These are phyloP conservation scores for Pentamera pediparva DNA, from an alignment of 53 echinoderm and acorn worm species.

Conservation along the genomic window DNA sequence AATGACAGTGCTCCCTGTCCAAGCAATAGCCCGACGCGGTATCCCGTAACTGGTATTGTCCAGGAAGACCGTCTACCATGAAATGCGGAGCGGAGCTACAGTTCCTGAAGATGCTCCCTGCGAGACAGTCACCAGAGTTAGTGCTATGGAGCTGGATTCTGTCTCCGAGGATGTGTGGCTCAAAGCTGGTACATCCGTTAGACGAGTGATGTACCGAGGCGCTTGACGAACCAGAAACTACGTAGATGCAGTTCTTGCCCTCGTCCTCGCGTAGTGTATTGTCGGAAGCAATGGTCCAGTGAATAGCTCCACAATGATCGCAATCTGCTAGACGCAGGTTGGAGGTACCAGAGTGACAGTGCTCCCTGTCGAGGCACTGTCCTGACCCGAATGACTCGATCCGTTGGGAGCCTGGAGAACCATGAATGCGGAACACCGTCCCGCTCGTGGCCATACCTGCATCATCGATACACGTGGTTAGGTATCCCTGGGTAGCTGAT, in stretches of 20 bases:
- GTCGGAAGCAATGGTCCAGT: background rate
- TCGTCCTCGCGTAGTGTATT: slow-evolving; percentile 3
- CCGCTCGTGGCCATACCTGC: background rate
- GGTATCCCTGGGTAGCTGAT: background rate
- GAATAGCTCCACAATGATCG: slow-evolving; percentile 8
- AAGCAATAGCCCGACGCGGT: background rate
- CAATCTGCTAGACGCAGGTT: slow-evolving; percentile 7
- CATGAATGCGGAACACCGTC: slow-evolving; percentile 4
- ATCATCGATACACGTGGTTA: background rate
- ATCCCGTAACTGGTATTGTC: background rate
- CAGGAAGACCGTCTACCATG: background rate
- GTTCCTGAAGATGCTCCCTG: background rate
- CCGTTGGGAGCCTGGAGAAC: background rate
- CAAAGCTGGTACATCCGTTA: background rate
- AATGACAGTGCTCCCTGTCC: slow-evolving; percentile 16
- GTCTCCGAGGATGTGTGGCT: background rate
- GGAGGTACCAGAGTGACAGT: slow-evolving; percentile 11
- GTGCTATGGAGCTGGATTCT: background rate
- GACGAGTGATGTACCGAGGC: background rate
- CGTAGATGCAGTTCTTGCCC: slow-evolving; percentile 2
- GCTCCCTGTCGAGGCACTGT: background rate
- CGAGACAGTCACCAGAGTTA: background rate
- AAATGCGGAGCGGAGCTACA: background rate
- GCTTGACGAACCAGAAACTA: too few species aligned
- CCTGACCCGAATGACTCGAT: slow-evolving; percentile 11